Conservation (phyloP, 2,888 invertebrate species). For the Drosophila tripunctata region DNA sequence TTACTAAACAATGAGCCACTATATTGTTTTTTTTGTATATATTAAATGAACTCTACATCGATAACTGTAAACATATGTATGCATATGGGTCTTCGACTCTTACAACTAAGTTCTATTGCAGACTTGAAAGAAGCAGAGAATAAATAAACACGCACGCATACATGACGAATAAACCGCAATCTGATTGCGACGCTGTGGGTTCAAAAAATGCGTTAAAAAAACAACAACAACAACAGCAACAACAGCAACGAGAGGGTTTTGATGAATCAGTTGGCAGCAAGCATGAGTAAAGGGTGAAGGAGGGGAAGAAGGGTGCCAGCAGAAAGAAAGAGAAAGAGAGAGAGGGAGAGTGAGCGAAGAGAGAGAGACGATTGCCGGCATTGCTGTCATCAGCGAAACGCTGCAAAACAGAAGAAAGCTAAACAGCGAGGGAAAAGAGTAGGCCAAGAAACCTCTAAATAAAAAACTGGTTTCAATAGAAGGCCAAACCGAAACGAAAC, state of each 20-base stretch:
- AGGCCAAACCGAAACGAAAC: conserved; percentile 54
- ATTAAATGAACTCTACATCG: conserved; percentile 2
- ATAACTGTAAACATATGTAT: conserved; percentile 24
- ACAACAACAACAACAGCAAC: conserved; percentile 3
- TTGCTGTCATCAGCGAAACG: conserved; percentile 73
- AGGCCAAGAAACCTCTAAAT: conserved; percentile 65
- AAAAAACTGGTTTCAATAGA: conserved; percentile 74
- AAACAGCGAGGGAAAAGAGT: conserved; percentile 61
- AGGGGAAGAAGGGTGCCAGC: no score
- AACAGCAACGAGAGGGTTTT: no score
- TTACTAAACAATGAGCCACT: conserved; percentile 16
- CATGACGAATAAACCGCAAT: conserved; percentile 40
- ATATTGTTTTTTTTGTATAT: not conserved
- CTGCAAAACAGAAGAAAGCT: conserved; percentile 72
- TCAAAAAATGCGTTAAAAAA: conserved; percentile 40
- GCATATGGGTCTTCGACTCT: conserved; percentile 10
- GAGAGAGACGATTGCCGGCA: conserved; percentile 45
- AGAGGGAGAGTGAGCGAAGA: not conserved
- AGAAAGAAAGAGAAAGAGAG: not conserved
- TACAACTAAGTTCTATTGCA: conserved; percentile 13
- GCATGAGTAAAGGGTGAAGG: not conserved
- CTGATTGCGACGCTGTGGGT: conserved; percentile 4
- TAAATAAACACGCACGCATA: conserved; percentile 11
- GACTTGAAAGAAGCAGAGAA: not conserved
- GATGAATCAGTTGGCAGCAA: conserved; percentile 55